Evolutionary conservation across 2,888 invertebrate genomes (phyloP), one percentile per base, ranked within the genome.

Genomic region (Lymantria dispar): DNA sequence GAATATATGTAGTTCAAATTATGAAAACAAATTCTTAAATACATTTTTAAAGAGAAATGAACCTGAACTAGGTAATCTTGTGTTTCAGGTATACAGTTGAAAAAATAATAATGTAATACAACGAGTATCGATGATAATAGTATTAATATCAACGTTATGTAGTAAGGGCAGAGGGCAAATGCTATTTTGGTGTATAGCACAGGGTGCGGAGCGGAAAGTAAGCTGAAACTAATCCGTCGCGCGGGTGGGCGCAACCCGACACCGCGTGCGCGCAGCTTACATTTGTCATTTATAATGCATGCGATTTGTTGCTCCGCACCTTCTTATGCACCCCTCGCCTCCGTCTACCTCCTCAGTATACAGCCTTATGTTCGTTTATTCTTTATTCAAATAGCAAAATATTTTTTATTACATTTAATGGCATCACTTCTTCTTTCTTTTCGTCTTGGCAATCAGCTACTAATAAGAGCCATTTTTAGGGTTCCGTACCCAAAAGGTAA

Each of bases 261-360:
- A 90, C 88, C 85, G 81, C 79, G 76, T 71, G 76, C 83, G 83
- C 82, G 76, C 82, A 75, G 80, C 85, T 87, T 85, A 88, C 90
- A 90, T 91, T 91, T 91, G 91, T 91, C 91, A 90, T 90, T 87
- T 86, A 87, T 88, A 89, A 91, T 90, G 87, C 89, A 81, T 81
- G 88, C 90, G 89, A 91, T 91, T 91, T 91, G 90, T 90, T 89
- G 89, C 83, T 83, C 82, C 82, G 85, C 85, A 81, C 78, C 76
- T 22, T 80, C 74, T 54, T 45, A 43, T 49, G 46, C 48, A 46
- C 40, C 46, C 58, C 38, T 29, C 43, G 54, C 62, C 60, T 61
- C 61, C 61, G 64, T 22, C 43, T 30, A 12, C 52, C 51, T 39
- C 38, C 7, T 14, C 13, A 42, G 36, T 40, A 37, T 40, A 30